phyloP scores from a whole-genome alignment of 37 sponge, comb jelly and placozoan species.

The Geodia barretti region DNA sequence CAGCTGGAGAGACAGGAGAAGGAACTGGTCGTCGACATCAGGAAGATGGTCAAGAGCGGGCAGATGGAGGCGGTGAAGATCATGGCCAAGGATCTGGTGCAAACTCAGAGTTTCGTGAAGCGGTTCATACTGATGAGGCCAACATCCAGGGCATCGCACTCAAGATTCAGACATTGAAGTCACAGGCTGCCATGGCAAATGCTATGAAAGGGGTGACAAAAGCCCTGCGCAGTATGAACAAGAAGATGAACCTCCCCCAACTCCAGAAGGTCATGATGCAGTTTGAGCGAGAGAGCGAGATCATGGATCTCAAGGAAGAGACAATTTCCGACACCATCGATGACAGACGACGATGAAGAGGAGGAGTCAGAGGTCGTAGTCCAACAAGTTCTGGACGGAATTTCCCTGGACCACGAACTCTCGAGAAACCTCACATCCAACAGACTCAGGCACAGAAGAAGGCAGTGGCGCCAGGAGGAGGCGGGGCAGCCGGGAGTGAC shows the following conservation, averaged over 20 bases:
- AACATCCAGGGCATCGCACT: constrained; percentile 89
- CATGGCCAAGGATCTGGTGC: constrained; percentile 87
- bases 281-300: constrained; percentile 91
- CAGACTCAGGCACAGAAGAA: constrained; percentile 37
- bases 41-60: constrained; percentile 89
- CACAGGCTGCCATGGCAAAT: constrained; percentile 84
- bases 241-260: constrained; percentile 85
- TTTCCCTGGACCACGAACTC: constrained; percentile 80
- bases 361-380: constrained; percentile 86
- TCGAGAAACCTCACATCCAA: too few relatives aligned
- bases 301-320: constrained; percentile 99
- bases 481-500: constrained; percentile 32
- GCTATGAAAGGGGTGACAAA: constrained; percentile 84
- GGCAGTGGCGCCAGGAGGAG: constrained; percentile 24
- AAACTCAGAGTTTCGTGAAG: constrained; percentile 79
- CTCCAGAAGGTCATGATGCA: constrained; percentile 96
- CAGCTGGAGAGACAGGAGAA: constrained; percentile 86
- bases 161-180: constrained; percentile 83
- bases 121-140: constrained; percentile 88
- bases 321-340: constrained; percentile 94
- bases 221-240: constrained; percentile 80
- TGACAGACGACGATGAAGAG: constrained; percentile 90
- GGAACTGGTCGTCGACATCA: constrained; percentile 85
- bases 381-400: constrained; percentile 83
- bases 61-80: constrained; percentile 83